Evolutionary conservation across 2,113 vertebrate genomes (phyloP).

Genomic region (Charadrius vociferus): DNA sequence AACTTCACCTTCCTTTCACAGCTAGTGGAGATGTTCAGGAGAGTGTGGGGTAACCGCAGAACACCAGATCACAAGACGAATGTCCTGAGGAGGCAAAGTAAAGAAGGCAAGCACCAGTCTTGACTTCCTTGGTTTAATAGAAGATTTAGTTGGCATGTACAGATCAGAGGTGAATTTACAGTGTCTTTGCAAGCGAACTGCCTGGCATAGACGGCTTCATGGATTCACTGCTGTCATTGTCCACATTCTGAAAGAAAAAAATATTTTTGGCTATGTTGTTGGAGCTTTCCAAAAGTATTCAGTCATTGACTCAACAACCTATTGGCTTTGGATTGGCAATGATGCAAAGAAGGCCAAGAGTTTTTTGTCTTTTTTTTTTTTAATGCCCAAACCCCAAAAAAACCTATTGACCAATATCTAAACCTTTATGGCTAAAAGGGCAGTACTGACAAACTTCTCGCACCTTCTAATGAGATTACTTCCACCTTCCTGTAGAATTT

Average conservation of each 20-base stretch:
- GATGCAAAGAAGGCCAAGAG: not conserved
- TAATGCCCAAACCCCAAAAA: not conserved
- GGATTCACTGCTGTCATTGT: not conserved
- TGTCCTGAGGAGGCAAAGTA: not conserved
- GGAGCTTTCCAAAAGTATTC: not conserved
- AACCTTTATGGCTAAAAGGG: not conserved
- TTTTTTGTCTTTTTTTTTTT: not conserved
- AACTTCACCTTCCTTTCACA: not conserved
- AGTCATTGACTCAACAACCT: not conserved
- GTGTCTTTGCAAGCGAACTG: not conserved
- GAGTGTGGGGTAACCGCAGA: not conserved
- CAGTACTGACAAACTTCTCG: not conserved
- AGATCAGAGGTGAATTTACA: not conserved
- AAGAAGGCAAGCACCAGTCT: not conserved
- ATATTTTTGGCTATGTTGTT: not conserved
- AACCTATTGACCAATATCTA: not conserved
- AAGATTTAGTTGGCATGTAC: not conserved
- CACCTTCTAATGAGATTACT: not conserved
- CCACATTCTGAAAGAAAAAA: not conserved
- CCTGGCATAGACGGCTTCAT: not conserved
- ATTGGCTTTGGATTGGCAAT: not conserved
- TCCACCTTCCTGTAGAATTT: not conserved
- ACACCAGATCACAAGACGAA: not conserved
- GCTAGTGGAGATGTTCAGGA: not conserved
- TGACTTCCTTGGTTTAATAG: not conserved